Base-by-base conservation (phyloP, 1,140 invertebrate genomes). In the Aphelenchoides besseyi region DNA sequence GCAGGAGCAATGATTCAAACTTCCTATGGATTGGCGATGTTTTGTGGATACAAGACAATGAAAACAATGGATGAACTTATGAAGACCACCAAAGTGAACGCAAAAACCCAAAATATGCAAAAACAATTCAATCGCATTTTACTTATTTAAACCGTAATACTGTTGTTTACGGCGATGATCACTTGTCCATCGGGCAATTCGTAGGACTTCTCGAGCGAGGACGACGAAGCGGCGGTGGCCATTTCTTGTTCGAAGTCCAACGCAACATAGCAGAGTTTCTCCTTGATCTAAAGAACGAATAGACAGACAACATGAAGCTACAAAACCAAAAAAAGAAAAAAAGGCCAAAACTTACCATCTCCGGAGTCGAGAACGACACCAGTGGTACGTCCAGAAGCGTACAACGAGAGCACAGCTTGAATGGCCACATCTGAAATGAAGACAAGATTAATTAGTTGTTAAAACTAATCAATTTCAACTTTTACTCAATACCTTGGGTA, bases 111-210 rank as follows among this genome's bases (percentile, higher is more conserved):
- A 23, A 48, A 23, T 48, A 48, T 48, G 41, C 41, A 48, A 23
- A 48, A 48, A 48, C 41, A 48, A 48, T 48, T n/a, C n/a, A n/a
- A n/a, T n/a, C n/a, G n/a, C n/a, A n/a, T n/a, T n/a, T n/a, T n/a
- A n/a, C n/a, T n/a, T n/a, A n/a, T n/a, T n/a, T n/a, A n/a, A n/a
- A n/a, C n/a, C n/a, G n/a, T n/a, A n/a, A n/a, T n/a, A n/a, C n/a
- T n/a, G n/a, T 96, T 93, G 87, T 95, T 95, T 78, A 93, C 94
- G 84, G 94, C 95, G 87, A 92, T 95, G 88, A 95, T 95, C 79
- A 97, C 93, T 87, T 93, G 93, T 82, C 92, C 94, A 86, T 94
- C 93, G 81, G 92, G 93, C 83, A 95, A 88, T 87, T 95, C 93
- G 85, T 95, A 96, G 74, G 90, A 91, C 88, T 95, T 95, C 86